phyloP scores from a whole-genome alignment of 2,888 invertebrate species.

The Crepidodera aurea region DNA sequence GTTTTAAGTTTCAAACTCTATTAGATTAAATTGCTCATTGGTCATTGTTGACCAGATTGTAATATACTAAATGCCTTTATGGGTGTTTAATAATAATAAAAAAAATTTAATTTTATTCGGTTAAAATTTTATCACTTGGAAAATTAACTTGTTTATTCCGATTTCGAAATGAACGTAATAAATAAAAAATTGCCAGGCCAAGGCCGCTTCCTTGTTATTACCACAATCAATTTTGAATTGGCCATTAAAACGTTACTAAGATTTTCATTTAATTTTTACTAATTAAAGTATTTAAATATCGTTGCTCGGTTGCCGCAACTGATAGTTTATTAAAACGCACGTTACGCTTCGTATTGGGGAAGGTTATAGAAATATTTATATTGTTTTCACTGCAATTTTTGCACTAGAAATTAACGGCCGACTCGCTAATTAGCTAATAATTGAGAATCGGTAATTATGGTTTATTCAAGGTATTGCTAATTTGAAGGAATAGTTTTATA shows the following conservation, averaged over 20 bases:
- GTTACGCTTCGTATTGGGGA: constrained; percentile 27
- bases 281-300: constrained; percentile 23
- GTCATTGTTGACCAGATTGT: no score
- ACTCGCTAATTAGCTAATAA: constrained; percentile 16
- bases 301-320: constrained; percentile 15
- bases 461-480: background rate
- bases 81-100: no score
- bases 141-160: constrained; percentile 8
- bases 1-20: no score
- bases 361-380: constrained; percentile 31
- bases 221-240: constrained; percentile 33
- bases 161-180: constrained; percentile 3
- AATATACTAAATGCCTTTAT: no score
- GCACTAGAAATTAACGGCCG: background rate
- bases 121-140: constrained; percentile 5
- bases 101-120: no score
- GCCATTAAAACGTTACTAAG: constrained; percentile 12
- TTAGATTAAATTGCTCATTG: no score
- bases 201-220: constrained; percentile 30
- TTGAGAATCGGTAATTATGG: constrained; percentile 1
- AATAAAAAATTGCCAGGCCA: constrained; percentile 23
- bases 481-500: no score
- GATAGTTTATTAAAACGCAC: constrained; percentile 24
- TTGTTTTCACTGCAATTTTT: constrained; percentile 28
- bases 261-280: constrained; percentile 32